Base-by-base conservation (phyloP, 2,113 vertebrate genomes). In the Ophiodon elongatus region DNA sequence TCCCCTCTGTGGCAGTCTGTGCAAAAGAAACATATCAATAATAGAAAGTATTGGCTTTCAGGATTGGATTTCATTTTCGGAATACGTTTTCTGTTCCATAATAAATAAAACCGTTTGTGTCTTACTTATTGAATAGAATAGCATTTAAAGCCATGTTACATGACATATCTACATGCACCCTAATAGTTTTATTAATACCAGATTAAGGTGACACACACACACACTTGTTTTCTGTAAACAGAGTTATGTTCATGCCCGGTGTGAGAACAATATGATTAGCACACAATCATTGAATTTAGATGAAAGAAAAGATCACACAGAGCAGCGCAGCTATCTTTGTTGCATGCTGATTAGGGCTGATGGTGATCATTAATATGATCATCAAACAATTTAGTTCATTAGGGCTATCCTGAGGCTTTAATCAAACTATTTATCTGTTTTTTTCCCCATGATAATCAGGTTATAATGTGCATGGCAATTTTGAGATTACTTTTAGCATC, bases 1-100 rank as follows among this genome's bases (percentile, higher is more conserved):
- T 85, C 70, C 71, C n/a, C 45, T 33, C 50, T 2, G 27, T 63
- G 63, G 60, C 68, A 78, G 59, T 33, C 43, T 17, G 19, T 14
- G 68, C 67, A 33, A 84, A 50, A 79, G 71, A 76, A 59, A 80
- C 25, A 4, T 17, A 72, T 83, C 79, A 73, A 60, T 81, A 70
- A 47, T 66, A 65, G 31, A 63, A 47, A 76, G 25, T 39, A 56
- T n/a, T 0, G 39, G 37, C 37, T 60, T 57, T 63, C 57, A 65
- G 14, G 9, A 33, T 8, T 35, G 25, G 57, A 74, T 73, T 81
- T 66, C 13, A 50, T 50, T 64, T 52, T 50, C 13, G 29, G 27
- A 76, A 76, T 83, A 64, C 29, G 57, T 69, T 70, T 84, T 78
- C 63, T 35, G 14, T 64, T 62, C 43, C 10, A 31, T 56, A 23